Evolutionary conservation across 1,140 invertebrate genomes (phyloP).

Genomic region (Calycopis cecrops): DNA sequence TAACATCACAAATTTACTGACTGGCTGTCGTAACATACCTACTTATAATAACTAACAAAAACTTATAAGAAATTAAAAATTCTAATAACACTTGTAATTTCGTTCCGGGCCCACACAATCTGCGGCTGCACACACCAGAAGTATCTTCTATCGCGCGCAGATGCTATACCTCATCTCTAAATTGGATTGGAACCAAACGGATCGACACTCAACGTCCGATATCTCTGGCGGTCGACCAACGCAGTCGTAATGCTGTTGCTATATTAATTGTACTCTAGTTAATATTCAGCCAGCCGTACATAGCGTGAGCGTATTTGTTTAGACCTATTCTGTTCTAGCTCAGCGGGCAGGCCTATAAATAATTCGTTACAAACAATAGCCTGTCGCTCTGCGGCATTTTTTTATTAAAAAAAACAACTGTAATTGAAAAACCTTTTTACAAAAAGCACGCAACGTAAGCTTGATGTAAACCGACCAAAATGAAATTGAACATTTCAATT

Average conservation of each 20-base stretch:
- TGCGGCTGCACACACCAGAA: no score
- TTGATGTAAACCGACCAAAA: constrained; percentile 35
- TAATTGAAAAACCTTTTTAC: constrained; percentile 10
- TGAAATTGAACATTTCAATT: constrained; percentile 63
- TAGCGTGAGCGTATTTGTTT: no score
- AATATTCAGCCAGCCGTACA: no score
- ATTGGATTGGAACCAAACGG: constrained; percentile 7
- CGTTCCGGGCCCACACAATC: no score
- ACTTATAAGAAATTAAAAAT: no score
- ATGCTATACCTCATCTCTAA: not conserved
- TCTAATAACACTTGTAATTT: no score
- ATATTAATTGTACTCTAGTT: no score
- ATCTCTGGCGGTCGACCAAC: constrained; percentile 5
- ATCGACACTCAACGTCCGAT: not conserved
- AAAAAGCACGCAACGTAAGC: constrained; percentile 6
- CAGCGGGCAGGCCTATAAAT: not conserved
- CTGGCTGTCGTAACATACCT: no score
- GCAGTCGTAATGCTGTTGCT: not conserved
- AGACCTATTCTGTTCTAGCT: no score
- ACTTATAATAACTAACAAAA: no score
- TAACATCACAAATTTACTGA: no score
- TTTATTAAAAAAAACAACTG: not conserved
- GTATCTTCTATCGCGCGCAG: no score
- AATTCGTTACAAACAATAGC: constrained; percentile 1
- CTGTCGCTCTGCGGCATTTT: constrained; percentile 1